Conservation (phyloP, 2,797 vertebrate species). For the Falco concolor region DNA sequence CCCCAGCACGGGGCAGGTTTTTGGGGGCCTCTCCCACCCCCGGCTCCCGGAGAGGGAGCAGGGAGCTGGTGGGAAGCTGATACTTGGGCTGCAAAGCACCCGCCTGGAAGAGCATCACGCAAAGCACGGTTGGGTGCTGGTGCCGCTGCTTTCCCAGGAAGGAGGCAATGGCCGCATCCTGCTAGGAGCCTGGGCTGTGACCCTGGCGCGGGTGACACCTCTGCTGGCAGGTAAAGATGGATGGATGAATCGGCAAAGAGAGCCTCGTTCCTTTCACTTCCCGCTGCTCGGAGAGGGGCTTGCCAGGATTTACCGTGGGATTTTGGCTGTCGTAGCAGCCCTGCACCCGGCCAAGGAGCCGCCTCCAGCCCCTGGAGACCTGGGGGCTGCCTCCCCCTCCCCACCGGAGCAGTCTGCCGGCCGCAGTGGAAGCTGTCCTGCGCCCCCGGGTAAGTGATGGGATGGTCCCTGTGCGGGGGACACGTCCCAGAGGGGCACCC, state of each 20-base stretch:
- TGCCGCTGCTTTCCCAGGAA: rapidly evolving
- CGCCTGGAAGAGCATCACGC: background rate
- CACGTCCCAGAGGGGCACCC: rapidly evolving
- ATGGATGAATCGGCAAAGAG: constrained; percentile 49
- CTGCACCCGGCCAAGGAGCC: background rate
- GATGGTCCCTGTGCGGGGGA: rapidly evolving
- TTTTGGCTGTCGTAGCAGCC: background rate
- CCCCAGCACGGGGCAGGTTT: background rate
- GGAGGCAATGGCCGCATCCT: background rate
- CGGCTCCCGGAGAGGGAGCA: background rate
- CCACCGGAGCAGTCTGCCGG: background rate
- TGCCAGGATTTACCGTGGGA: constrained; percentile 28
- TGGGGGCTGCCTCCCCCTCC: background rate
- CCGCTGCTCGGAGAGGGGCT: constrained; percentile 14
- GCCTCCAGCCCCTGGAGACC: background rate
- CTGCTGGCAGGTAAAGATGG: constrained; percentile 2
- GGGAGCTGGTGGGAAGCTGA: background rate
- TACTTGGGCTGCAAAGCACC: background rate
- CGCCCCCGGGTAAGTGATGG: constrained; percentile 19
- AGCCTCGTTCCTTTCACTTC: background rate
- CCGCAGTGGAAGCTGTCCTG: background rate
- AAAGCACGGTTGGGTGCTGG: rapidly evolving
- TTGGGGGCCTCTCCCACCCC: background rate
- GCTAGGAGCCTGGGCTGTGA: constrained; percentile 1
- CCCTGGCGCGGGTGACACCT: background rate